Percentiles rank a stretch among this genome's conserved stretches.
Evolutionary conservation across 2,797 vertebrate genomes (phyloP).

Genomic region (Sebastes iracundus): DNA sequence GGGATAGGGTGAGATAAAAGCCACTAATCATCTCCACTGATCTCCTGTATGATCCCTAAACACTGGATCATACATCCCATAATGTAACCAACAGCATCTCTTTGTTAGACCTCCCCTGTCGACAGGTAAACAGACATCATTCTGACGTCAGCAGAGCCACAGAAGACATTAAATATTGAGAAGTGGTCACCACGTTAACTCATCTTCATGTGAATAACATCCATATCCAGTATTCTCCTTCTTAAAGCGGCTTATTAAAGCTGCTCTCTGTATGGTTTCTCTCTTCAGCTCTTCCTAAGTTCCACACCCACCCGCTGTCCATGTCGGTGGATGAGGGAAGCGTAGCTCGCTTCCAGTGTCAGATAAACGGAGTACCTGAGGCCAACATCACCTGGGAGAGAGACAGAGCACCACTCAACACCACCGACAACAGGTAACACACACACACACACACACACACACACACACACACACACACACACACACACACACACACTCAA

Average conservation of each 20-base stretch:
- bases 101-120: neutral
- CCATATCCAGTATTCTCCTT: neutral
- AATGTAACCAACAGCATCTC: neutral
- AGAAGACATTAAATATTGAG: neutral
- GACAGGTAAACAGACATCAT: neutral
- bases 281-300: constrained; percentile 79
- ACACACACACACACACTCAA: too few species aligned
- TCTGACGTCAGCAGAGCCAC: neutral
- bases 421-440: constrained; percentile 69
- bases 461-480: too few species aligned
- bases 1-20: too few species aligned
- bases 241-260: neutral
- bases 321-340: constrained; percentile 80
- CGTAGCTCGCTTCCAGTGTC: constrained; percentile 81
- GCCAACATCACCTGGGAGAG: constrained; percentile 86
- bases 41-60: neutral
- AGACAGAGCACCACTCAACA: constrained; percentile 63
- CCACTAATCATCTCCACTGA: too few species aligned
- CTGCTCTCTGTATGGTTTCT: neutral
- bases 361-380: constrained; percentile 79
- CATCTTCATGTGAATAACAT: neutral
- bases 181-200: neutral
- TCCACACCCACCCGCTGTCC: constrained; percentile 82
- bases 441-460: too few species aligned
- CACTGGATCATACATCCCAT: neutral